These are phyloP conservation scores for Acheta domesticus DNA, from an alignment of 2,888 invertebrate species.

Conservation along the genomic window DNA sequence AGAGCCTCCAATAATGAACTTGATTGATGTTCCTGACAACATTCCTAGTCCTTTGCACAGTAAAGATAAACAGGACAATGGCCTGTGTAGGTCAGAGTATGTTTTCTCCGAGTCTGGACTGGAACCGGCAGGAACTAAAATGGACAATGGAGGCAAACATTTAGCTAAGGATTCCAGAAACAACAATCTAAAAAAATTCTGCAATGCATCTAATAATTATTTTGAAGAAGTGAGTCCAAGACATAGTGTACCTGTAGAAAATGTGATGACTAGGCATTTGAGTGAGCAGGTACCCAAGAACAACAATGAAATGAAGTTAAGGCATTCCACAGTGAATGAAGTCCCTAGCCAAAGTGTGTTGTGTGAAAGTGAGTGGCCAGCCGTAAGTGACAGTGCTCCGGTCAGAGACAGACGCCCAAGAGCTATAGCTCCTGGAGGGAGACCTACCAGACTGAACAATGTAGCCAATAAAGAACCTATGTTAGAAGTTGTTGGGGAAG, in stretches of 20 bases:
- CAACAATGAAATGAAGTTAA: slow-evolving; percentile 29
- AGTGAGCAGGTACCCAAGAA: slow-evolving; percentile 22
- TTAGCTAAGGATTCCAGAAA: slow-evolving; percentile 30
- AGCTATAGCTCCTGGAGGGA: slow-evolving; percentile 7
- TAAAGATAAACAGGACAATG: slow-evolving; percentile 23
- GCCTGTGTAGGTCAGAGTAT: slow-evolving; percentile 32
- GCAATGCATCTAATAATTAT: slow-evolving; percentile 26
- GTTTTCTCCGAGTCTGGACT: slow-evolving; percentile 32
- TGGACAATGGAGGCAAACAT: slow-evolving; percentile 27
- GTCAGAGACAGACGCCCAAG: background rate
- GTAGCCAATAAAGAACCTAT: slow-evolving; percentile 21
- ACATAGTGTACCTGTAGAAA: slow-evolving; percentile 27
- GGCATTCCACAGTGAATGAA: slow-evolving; percentile 33
- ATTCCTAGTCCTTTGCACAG: slow-evolving; percentile 11
- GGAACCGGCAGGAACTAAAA: slow-evolving; percentile 24
- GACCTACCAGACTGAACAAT: slow-evolving; percentile 28
- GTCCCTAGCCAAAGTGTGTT: slow-evolving; percentile 28
- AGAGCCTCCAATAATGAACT: slow-evolving; percentile 25
- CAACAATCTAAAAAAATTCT: slow-evolving; percentile 25
- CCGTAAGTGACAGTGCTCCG: slow-evolving; percentile 23
- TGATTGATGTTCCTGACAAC: slow-evolving; percentile 26
- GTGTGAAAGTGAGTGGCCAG: slow-evolving; percentile 30
- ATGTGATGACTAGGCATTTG: slow-evolving; percentile 24
- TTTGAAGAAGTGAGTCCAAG: slow-evolving; percentile 29
- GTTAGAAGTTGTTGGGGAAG: slow-evolving; percentile 30